These are phyloP conservation scores for Beroe forskalii DNA, from an alignment of 37 sponge, comb jelly and placozoan genomes.

Conservation along the genomic window DNA sequence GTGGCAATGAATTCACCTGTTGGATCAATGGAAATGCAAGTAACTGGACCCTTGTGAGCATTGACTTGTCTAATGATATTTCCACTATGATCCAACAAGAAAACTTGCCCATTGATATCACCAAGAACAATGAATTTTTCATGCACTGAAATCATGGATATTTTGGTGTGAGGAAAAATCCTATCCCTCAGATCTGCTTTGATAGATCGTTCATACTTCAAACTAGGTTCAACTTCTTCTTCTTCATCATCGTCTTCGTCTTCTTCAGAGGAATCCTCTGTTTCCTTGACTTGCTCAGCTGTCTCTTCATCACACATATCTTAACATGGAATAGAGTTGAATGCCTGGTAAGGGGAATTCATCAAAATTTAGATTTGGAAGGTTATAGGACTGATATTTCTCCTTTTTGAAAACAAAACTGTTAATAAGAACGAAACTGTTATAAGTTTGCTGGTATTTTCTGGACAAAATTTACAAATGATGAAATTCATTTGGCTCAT, in stretches of 20 bases:
- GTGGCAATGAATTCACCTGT: slow-evolving; percentile 56
- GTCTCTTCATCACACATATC: neutral
- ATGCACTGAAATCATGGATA: slow-evolving; percentile 30
- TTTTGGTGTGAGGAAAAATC: slow-evolving; percentile 48
- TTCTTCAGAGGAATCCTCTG: slow-evolving; percentile 28
- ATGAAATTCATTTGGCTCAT: no score
- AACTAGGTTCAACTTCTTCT: slow-evolving; percentile 31
- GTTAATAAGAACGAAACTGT: no score
- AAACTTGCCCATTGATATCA: slow-evolving; percentile 33
- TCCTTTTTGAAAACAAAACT: no score
- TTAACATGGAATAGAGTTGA: no score
- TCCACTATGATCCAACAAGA: slow-evolving; percentile 59
- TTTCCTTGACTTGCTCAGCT: neutral
- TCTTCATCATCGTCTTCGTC: slow-evolving; percentile 46
- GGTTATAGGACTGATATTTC: no score
- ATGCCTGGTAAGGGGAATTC: no score
- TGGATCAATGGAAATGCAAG: slow-evolving; percentile 29
- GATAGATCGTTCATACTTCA: slow-evolving; percentile 53
- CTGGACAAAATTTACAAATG: no score
- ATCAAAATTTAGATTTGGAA: no score
- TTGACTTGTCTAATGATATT: slow-evolving; percentile 43
- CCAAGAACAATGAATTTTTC: slow-evolving; percentile 58
- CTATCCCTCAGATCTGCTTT: slow-evolving; percentile 22
- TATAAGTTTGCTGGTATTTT: no score
- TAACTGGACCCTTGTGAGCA: slow-evolving; percentile 52